Percentiles rank a stretch among this genome's conserved stretches.
Evolutionary conservation across 2,797 vertebrate species (phyloP).

Genomic region (Girardinus metallicus): DNA sequence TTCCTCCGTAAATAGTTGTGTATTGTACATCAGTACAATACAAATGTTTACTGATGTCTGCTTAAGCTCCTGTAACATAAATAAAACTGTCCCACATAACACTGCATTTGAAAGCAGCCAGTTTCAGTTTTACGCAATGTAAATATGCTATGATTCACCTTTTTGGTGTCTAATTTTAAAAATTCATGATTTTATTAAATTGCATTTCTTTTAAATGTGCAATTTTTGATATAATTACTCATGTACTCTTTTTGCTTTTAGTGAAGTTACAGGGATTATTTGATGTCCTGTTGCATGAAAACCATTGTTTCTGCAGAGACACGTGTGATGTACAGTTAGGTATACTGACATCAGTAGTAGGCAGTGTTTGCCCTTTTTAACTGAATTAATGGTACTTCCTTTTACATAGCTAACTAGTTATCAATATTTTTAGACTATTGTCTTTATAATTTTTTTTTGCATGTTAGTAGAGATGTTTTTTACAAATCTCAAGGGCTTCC

Average conservation of each 20-base stretch:
- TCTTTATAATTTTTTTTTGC: conserved; percentile 74
- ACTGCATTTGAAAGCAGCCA: conserved; percentile 27
- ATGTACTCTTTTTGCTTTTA: conserved; percentile 71
- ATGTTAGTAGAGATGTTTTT: conserved; percentile 88
- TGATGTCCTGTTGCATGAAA: conserved; percentile 88
- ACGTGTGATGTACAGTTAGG: conserved; percentile 85
- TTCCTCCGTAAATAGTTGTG: conserved; percentile 16
- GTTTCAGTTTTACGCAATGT: conserved; percentile 39
- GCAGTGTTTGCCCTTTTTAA: conserved; percentile 84
- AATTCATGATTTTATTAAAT: conserved; percentile 55
- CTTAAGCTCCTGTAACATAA: conserved; percentile 12
- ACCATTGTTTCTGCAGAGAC: conserved; percentile 83
- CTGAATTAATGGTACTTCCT: conserved; percentile 54
- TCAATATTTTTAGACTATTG: conserved; percentile 50
- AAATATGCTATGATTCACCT: conserved; percentile 16
- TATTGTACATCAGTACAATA: conserved; percentile 19
- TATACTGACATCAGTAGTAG: conserved; percentile 82
- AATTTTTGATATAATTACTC: conserved; percentile 65
- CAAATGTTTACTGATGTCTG: conserved; percentile 1
- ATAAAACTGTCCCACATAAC: conserved; percentile 19
- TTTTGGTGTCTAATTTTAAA: conserved; percentile 43
- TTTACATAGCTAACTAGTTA: conserved; percentile 53
- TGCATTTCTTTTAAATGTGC: conserved; percentile 70
- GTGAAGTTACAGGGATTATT: conserved; percentile 81
- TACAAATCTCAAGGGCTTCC: conserved; percentile 91